phyloP scores from a whole-genome alignment of 2,797 vertebrate genomes.

The Lutjanus campechanus region DNA sequence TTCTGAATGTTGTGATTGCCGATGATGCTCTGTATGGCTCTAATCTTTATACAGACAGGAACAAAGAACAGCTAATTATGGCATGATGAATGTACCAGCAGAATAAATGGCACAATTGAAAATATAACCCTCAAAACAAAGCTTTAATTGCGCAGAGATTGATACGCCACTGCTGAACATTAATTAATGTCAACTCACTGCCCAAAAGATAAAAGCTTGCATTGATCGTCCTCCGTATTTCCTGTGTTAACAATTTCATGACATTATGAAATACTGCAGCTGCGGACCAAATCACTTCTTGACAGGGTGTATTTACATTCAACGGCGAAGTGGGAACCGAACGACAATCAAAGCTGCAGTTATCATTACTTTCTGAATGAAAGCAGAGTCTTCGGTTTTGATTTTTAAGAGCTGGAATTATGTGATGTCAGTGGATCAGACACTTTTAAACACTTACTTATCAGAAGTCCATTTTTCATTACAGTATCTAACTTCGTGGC shows the following conservation, averaged over 20 bases:
- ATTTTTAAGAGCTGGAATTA: constrained; percentile 41
- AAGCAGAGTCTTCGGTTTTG: constrained; percentile 4
- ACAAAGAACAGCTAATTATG: constrained; percentile 70
- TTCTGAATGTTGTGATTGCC: constrained; percentile 34
- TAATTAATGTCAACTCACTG: constrained; percentile 69
- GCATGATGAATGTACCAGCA: constrained; percentile 42
- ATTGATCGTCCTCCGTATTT: constrained; percentile 53
- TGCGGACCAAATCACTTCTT: constrained; percentile 41
- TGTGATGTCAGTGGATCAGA: constrained; percentile 40
- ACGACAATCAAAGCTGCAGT: constrained; percentile 36
- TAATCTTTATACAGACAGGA: constrained; percentile 44
- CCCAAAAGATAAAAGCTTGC: constrained; percentile 48
- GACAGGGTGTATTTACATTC: constrained; percentile 67
- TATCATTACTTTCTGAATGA: constrained; percentile 32
- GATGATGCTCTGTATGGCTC: constrained; percentile 25
- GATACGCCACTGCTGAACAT: constrained; percentile 65
- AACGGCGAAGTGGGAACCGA: constrained; percentile 17
- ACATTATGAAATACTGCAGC: constrained; percentile 42
- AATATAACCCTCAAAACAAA: constrained; percentile 63
- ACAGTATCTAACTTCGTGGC: constrained; percentile 41
- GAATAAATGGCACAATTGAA: constrained; percentile 55
- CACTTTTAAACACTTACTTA: constrained; percentile 33
- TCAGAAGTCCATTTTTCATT: constrained; percentile 51
- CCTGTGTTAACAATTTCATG: constrained; percentile 48
- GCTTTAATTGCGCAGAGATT: constrained; percentile 61